phyloP scores from a whole-genome alignment of 37 sponge, comb jelly and placozoan genomes.

The Aplysina aerophoba region DNA sequence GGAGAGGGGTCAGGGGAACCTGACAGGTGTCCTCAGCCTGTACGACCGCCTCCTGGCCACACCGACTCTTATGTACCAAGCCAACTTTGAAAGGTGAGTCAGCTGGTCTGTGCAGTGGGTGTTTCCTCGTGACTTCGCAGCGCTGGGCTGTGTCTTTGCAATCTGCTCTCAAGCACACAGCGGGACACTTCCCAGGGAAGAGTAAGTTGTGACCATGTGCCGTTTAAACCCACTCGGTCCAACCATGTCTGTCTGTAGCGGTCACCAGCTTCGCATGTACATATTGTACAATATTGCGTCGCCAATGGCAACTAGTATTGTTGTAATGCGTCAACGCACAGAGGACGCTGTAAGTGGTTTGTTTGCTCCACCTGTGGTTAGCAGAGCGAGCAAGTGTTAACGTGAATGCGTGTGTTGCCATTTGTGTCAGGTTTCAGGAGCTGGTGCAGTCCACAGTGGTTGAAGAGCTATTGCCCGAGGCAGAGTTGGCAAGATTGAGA shows the following conservation, averaged over 20 bases:
- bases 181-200: background rate
- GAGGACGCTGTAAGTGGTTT: too few relatives aligned
- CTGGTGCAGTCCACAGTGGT: background rate
- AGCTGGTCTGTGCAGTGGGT: background rate
- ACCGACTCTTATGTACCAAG: constrained; percentile 62
- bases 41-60: constrained; percentile 73
- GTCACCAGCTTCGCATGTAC: too few relatives aligned
- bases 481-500: background rate
- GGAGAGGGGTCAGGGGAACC: constrained; percentile 60
- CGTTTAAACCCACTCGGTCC: background rate
- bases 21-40: constrained; percentile 47
- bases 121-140: too few relatives aligned
- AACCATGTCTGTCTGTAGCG: background rate
- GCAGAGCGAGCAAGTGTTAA: background rate
- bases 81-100: constrained; percentile 80
- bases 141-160: too few relatives aligned
- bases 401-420: background rate
- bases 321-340: too few relatives aligned
- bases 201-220: background rate
- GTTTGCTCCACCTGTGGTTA: background rate
- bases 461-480: background rate
- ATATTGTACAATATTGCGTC: too few relatives aligned
- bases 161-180: too few relatives aligned
- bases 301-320: too few relatives aligned
- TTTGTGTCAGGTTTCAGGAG: constrained; percentile 20